Evolutionary conservation across 2,888 invertebrate genomes (phyloP).

Genomic region (Venusia cambrica): DNA sequence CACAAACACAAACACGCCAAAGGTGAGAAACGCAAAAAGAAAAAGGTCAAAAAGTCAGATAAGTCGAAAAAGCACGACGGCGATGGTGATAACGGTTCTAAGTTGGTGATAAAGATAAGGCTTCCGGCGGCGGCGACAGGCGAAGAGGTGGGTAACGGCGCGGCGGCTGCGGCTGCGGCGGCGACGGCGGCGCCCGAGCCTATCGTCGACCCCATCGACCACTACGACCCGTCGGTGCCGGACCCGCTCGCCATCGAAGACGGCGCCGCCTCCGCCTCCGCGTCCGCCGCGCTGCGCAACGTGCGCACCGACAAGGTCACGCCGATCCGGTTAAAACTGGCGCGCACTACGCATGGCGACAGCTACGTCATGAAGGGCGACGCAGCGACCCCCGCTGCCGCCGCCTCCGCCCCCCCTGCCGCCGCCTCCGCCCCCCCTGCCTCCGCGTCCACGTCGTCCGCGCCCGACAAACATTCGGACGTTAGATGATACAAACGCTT

Average conservation of each 20-base stretch:
- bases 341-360: slow-evolving; percentile 90
- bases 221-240: slow-evolving; percentile 66
- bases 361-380: slow-evolving; percentile 81
- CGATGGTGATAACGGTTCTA: slow-evolving; percentile 84
- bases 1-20: slow-evolving; percentile 63
- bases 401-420: slow-evolving; percentile 31
- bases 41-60: slow-evolving; percentile 80
- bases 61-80: slow-evolving; percentile 72
- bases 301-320: slow-evolving; percentile 85
- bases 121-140: slow-evolving; percentile 66
- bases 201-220: slow-evolving; percentile 64
- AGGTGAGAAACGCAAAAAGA: slow-evolving; percentile 69
- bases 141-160: slow-evolving; percentile 46
- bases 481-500: slow-evolving; percentile 88
- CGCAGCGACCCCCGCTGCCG: slow-evolving; percentile 30
- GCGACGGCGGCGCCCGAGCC: slow-evolving; percentile 53
- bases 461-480: slow-evolving; percentile 86
- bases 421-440: slow-evolving; percentile 7
- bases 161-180: slow-evolving; percentile 38
- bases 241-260: slow-evolving; percentile 72
- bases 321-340: slow-evolving; percentile 91
- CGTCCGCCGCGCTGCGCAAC: slow-evolving; percentile 72
- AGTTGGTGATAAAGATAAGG: slow-evolving; percentile 88
- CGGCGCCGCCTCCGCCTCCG: slow-evolving; percentile 62
- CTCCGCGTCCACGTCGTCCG: slow-evolving; percentile 25